These are phyloP conservation scores for Melieria crassipennis DNA, from an alignment of 2,888 invertebrate species.

Conservation along the genomic window DNA sequence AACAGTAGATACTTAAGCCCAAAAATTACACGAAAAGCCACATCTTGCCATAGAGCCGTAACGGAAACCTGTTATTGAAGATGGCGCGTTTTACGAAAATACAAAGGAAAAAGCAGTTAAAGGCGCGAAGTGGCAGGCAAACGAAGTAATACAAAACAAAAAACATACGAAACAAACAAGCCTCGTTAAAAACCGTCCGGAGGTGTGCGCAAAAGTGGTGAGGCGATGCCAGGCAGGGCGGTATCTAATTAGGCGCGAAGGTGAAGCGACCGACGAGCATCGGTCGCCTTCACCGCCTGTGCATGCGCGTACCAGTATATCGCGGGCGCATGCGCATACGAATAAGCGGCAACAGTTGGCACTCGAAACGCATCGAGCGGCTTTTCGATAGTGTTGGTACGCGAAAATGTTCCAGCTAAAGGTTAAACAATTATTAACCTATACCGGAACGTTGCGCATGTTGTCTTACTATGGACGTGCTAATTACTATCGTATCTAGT, in stretches of 20 bases:
- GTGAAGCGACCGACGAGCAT: background rate
- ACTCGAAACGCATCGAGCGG: too few relatives aligned
- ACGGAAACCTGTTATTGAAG: slow-evolving; percentile 16
- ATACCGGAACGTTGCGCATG: too few relatives aligned
- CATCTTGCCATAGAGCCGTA: background rate
- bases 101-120: background rate
- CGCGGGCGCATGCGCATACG: too few relatives aligned
- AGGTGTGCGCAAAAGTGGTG: background rate
- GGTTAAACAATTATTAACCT: too few relatives aligned
- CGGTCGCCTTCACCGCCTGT: background rate
- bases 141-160: slow-evolving; percentile 3
- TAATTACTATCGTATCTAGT: too few relatives aligned
- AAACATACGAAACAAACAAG: background rate
- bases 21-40: background rate
- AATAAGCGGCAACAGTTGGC: too few relatives aligned
- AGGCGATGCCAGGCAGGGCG: too few relatives aligned
- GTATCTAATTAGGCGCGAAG: slow-evolving; percentile 1
- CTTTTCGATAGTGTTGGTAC: too few relatives aligned
- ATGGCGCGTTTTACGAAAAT: background rate
- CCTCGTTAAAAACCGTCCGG: background rate
- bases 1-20: background rate
- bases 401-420: too few relatives aligned
- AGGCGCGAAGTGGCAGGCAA: background rate
- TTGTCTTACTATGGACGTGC: too few relatives aligned
- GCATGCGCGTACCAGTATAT: background rate